Evolutionary conservation across 2,888 invertebrate genomes (phyloP).

Genomic region (Eupithecia exiguata): DNA sequence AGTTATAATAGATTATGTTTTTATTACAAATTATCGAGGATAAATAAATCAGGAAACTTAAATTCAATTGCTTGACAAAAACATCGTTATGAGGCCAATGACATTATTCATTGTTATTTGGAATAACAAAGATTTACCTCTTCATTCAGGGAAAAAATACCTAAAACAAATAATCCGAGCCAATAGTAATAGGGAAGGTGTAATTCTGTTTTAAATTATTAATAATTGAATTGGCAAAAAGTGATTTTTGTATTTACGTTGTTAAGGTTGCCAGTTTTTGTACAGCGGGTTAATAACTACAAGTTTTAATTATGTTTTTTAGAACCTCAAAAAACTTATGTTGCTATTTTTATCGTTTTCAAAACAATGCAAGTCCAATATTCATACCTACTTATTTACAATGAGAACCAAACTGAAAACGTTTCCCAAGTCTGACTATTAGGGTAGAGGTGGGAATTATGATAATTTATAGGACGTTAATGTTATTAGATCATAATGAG

Average conservation of each 20-base stretch:
- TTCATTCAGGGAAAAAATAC: background rate
- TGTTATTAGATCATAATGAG: constrained; percentile 1
- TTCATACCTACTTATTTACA: background rate
- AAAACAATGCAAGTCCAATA: background rate
- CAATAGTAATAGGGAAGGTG: background rate
- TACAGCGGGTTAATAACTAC: background rate
- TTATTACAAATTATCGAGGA: background rate
- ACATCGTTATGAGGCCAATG: background rate
- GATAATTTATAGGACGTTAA: background rate
- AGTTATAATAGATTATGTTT: background rate
- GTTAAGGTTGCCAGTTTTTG: background rate
- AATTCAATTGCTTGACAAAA: background rate
- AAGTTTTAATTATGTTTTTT: no score
- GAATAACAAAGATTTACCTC: background rate
- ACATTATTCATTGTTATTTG: background rate
- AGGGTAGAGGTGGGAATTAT: background rate
- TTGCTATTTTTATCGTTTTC: background rate
- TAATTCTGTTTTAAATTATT: background rate
- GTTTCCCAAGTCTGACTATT: background rate
- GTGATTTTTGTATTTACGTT: background rate
- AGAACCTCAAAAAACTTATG: no score
- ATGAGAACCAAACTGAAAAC: background rate
- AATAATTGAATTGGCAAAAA: background rate
- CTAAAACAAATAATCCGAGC: background rate
- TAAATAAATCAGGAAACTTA: constrained; percentile 4